A percentile compares a stretch with the other conserved stretches of the same genome.
Evolutionary conservation across 2,797 vertebrate species (phyloP).

Genomic region (Sarcoramphus papa): DNA sequence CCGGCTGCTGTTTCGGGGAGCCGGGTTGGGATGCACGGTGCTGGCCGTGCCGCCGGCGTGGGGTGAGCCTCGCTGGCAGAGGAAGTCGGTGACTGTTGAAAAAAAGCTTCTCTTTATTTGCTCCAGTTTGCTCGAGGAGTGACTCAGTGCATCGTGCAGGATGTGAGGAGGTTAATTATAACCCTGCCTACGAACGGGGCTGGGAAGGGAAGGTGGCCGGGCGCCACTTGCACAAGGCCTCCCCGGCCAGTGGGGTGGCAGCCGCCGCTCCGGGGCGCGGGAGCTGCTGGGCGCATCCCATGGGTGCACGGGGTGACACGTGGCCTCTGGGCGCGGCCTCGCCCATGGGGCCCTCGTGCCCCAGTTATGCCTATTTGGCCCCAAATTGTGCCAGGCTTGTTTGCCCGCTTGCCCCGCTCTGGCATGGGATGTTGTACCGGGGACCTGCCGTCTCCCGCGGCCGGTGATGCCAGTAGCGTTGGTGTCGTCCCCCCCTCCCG

Average conservation of each 20-base stretch:
- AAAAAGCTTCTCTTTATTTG: neutral
- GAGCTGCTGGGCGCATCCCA: neutral
- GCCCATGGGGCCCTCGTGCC: rapidly evolving
- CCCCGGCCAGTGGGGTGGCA: neutral
- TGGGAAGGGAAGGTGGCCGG: neutral
- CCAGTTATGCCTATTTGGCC: rapidly evolving
- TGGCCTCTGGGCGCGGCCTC: neutral
- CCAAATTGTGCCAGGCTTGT: rapidly evolving
- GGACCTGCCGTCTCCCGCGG: rapidly evolving
- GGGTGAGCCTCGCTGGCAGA: neutral
- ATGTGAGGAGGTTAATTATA: slow-evolving; percentile 58
- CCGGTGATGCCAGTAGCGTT: neutral
- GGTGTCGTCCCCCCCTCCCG: neutral
- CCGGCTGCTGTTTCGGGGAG: neutral
- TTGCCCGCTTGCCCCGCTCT: rapidly evolving
- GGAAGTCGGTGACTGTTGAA: slow-evolving; percentile 1
- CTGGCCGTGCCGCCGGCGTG: neutral
- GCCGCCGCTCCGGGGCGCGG: neutral
- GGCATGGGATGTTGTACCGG: rapidly evolving
- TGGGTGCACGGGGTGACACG: neutral
- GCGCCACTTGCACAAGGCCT: neutral
- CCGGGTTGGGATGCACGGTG: neutral
- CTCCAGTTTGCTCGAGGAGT: neutral
- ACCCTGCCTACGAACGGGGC: neutral
- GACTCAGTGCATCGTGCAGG: slow-evolving; percentile 47